These are phyloP conservation scores for Chlorops oryzae DNA, from an alignment of 1,140 invertebrate species.

Conservation along the genomic window DNA sequence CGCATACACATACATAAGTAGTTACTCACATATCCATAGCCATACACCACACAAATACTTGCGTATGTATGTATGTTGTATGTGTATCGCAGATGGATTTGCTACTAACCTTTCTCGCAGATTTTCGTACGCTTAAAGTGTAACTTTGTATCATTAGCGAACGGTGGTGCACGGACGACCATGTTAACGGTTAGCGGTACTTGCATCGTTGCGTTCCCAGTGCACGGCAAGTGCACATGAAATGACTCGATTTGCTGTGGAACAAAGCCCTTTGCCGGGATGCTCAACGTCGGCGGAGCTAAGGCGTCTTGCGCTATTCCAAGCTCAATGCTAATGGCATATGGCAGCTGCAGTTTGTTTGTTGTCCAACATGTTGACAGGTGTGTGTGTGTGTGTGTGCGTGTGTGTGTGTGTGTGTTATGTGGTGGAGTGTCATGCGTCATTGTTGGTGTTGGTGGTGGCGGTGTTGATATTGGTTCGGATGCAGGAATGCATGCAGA, in stretches of 20 bases:
- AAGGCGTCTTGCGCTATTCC: slow-evolving; percentile 65
- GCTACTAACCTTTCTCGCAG: slow-evolving; percentile 71
- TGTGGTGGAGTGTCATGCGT: not conserved
- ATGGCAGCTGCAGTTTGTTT: no score
- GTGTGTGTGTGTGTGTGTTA: slow-evolving; percentile 14
- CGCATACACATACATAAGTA: not conserved
- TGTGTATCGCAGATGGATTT: no score
- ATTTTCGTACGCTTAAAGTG: slow-evolving; percentile 81
- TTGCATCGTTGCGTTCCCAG: slow-evolving; percentile 57
- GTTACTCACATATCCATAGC: not conserved
- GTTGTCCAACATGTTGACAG: no score
- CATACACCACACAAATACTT: no score
- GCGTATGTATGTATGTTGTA: not conserved
- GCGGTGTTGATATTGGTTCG: no score
- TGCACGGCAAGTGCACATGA: slow-evolving; percentile 69
- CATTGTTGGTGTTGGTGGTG: not conserved
- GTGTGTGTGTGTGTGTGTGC: slow-evolving; percentile 22
- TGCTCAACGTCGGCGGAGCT: slow-evolving; percentile 70
- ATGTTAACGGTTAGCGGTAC: slow-evolving; percentile 79
- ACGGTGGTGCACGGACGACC: slow-evolving; percentile 56
- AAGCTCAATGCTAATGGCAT: slow-evolving; percentile 70
- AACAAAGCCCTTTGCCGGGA: slow-evolving; percentile 68
- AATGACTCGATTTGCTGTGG: slow-evolving; percentile 69
- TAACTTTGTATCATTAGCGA: slow-evolving; percentile 63
- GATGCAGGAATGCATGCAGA: no score